Evolutionary conservation across 1,140 invertebrate genomes (phyloP), one percentile per base, ranked within the genome.

Genomic region (Dufourea novaeangliae): DNA sequence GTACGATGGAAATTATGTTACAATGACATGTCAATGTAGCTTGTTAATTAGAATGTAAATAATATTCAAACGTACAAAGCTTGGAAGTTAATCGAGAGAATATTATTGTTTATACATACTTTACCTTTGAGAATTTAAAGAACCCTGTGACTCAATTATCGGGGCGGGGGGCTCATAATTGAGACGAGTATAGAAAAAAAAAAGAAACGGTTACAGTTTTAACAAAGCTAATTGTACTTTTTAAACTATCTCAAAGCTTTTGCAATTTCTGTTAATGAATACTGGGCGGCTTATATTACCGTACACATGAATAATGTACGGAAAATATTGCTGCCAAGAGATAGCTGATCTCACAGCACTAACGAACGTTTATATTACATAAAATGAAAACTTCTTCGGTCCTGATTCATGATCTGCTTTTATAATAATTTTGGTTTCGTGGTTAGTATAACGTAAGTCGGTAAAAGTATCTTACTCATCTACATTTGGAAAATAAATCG

Each of bases 331-430:
- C 64, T 66, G 64, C 64, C 54, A 73, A 41, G 69, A 85, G 68
- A 85, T 39, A 62, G 50, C 17, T 79, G 63, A 85, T 82, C 83
- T 86, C 83, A 86, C 84, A 85, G 64, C 83, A 86, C 83, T 85
- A 86, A 86, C 67, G 67, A 85, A 85, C 75, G 56, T 85, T 79
- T 73, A 64, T 73, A 64, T 68, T 71, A 44, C 20, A 29, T 54
- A 59, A 62, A 70, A 64, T 74, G 52, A 82, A 54, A 78, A 50
- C 70, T 79, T 71, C n/a, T 68, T 78, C 39, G 64, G 39, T 70
- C 44, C 84, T 20, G 59, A 78, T 74, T 12, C 5, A 80, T 72
- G n/a, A 52, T 67, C 63, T 39, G n/a, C 14, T 69, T 44, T 67
- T 41, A 59, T 11, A 22, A 37, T 22, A 7, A 50, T 22, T 44